Base-by-base conservation (phyloP, 2,113 vertebrate species). In the Eidolon helvum region DNA sequence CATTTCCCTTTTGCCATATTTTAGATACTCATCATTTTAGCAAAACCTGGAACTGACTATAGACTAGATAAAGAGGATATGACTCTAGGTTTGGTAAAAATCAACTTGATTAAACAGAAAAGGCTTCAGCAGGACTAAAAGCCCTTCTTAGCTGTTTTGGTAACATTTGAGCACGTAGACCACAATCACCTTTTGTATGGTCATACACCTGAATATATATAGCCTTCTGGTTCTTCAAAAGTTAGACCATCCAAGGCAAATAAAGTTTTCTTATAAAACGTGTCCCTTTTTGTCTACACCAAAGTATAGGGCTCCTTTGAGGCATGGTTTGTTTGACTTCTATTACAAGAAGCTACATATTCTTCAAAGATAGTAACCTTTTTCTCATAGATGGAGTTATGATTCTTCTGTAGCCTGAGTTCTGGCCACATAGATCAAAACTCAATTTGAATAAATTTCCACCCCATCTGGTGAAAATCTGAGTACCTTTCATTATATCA, bases 401-500 rank as follows among this genome's bases (percentile, higher is more conserved):
- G 30, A 10, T 55, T 11, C 22, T 88, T 2, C 74, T 40, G 4
- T 50, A 85, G n/a, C 21, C 10, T 38, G 24, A 78, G 15, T 53
- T 91, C 57, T 89, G 10, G 7, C n/a, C 4, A 79, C 9, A 43
- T 57, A 63, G 21, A 50, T 86, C 69, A 83, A 50, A 91, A 80
- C 1, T 18, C 18, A 43, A 4, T 50, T 50, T 57, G 43, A 4
- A 82, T 5, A 71, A 80, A 90, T 91, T 90, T 55, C 65, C 33
- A 79, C 80, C 57, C 59, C 33, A 79, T 83, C 61, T 12, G 43
- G 53, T 78, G n/a, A 19, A 18, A 74, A 92, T 50, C 38, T 87
- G 78, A 93, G 65, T 92, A 84, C 72, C 16, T 90, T 95, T 93
- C 12, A 21, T 53, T 43, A 40, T 84, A 91, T 28, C 65, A 72